Evolutionary conservation across 2,797 vertebrate genomes (phyloP).

Genomic region (Aphelocoma californica): DNA sequence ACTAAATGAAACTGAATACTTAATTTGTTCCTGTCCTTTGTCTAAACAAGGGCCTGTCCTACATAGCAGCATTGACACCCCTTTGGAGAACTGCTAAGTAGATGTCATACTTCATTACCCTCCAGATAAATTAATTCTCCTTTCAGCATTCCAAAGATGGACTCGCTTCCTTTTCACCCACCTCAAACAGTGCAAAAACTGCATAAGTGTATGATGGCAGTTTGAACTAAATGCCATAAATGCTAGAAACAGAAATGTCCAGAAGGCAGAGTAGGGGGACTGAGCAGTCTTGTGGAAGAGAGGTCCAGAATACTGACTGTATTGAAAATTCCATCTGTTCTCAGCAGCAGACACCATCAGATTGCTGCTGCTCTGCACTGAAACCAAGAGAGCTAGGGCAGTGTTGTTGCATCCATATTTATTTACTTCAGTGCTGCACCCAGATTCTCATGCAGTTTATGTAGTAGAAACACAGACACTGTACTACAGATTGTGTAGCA

Average conservation of each 20-base stretch:
- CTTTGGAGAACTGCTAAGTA: slow-evolving; percentile 1
- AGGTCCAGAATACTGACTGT: neutral
- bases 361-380: neutral
- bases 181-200: neutral
- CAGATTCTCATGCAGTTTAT: neutral
- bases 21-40: neutral
- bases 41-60: neutral
- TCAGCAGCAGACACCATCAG: neutral
- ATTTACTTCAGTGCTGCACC: neutral
- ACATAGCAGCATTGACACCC: neutral
- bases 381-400: neutral
- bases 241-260: neutral
- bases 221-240: neutral
- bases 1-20: neutral
- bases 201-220: neutral
- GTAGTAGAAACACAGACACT: neutral
- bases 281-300: neutral
- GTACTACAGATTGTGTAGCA: neutral
- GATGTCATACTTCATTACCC: neutral
- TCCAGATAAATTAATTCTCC: slow-evolving; percentile 3
- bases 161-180: neutral
- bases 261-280: neutral
- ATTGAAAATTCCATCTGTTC: slow-evolving; percentile 46
- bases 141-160: neutral
- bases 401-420: neutral